Conservation (phyloP, 2,113 vertebrate species). For the Sapajus apella region DNA sequence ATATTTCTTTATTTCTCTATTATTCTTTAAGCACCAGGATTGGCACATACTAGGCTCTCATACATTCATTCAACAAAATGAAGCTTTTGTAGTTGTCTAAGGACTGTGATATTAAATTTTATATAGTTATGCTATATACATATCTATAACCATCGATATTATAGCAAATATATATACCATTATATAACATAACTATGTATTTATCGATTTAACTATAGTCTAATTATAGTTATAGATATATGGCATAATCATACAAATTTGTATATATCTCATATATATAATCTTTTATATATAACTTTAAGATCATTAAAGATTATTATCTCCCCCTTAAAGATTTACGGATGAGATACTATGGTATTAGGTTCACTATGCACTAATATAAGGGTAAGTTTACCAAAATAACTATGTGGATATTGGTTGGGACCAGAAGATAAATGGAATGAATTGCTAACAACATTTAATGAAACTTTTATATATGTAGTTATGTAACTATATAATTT, state of each 20-base stretch:
- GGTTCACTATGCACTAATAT: neutral
- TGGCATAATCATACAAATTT: no score
- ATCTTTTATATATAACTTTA: neutral
- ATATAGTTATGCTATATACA: neutral
- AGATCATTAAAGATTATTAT: constrained; percentile 58
- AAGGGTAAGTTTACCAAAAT: neutral
- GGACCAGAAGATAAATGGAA: neutral
- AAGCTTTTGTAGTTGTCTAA: neutral
- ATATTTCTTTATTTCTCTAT: constrained; percentile 3
- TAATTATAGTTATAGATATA: no score
- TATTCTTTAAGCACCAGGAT: neutral
- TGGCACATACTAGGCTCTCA: neutral
- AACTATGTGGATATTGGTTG: neutral
- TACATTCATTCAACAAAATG: neutral
- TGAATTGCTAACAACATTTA: neutral
- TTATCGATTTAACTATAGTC: no score
- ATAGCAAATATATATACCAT: no score
- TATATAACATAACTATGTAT: no score
- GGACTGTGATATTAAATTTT: neutral
- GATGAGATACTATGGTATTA: constrained; percentile 22
- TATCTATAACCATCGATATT: no score
- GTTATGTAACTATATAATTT: no score
- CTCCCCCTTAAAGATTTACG: constrained; percentile 50
- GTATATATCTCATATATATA: no score
- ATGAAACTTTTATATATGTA: no score